Evolutionary conservation across 2,797 vertebrate species (phyloP).

Genomic region (Aulostomus chinensis): DNA sequence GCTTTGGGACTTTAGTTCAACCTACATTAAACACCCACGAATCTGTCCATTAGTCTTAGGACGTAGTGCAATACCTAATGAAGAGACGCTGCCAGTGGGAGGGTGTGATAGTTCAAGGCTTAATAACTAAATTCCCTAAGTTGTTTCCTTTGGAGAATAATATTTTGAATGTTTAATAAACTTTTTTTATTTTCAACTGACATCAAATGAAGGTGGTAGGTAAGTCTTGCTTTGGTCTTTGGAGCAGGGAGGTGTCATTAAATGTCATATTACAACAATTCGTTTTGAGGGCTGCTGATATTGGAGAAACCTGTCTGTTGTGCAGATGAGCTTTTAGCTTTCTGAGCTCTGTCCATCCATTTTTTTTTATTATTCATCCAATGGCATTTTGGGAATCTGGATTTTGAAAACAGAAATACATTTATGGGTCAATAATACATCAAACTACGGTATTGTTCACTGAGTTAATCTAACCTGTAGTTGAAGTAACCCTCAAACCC

Average conservation of each 20-base stretch:
- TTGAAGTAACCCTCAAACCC: too few species aligned
- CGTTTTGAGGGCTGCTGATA: too few species aligned
- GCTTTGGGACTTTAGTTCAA: not conserved
- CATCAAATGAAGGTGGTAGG: too few species aligned
- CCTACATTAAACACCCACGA: not conserved
- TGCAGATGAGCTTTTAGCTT: too few species aligned
- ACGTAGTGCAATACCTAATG: not conserved
- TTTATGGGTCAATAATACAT: too few species aligned
- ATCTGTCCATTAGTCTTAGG: not conserved
- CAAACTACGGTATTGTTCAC: too few species aligned
- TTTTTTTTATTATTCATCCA: conserved; percentile 11
- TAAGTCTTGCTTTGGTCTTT: too few species aligned
- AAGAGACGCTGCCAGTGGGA: not conserved
- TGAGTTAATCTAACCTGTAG: too few species aligned
- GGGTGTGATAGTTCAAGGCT: not conserved
- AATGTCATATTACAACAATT: too few species aligned
- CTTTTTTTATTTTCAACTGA: not conserved
- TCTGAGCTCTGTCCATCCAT: too few species aligned
- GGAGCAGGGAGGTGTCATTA: too few species aligned
- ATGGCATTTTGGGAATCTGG: conserved; percentile 4
- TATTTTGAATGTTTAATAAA: not conserved
- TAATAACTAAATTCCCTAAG: not conserved
- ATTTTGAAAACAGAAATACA: not conserved
- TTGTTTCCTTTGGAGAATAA: conserved; percentile 4
- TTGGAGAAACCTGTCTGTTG: too few species aligned